Percentiles rank a stretch among this genome's conserved stretches.
Conservation (phyloP, 1,140 invertebrate genomes). For the Chrysopa pallens region DNA sequence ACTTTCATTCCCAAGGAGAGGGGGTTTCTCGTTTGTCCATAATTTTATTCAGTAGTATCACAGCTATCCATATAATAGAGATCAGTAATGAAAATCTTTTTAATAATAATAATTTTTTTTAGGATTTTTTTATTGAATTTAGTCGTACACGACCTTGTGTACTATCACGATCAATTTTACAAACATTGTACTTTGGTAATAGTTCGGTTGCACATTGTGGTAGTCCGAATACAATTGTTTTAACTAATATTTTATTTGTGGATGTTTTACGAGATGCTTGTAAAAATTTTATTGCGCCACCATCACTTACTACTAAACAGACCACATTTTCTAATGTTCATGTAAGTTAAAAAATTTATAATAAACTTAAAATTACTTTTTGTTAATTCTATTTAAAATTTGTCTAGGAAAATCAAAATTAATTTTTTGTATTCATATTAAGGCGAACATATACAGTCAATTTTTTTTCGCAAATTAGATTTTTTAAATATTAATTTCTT, state of each 20-base stretch:
- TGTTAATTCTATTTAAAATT: no score
- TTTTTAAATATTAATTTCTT: no score
- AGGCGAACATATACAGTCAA: no score
- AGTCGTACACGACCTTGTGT: constrained; percentile 80
- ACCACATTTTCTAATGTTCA: neutral
- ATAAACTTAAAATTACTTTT: no score
- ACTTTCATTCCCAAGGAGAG: neutral
- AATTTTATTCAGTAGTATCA: no score
- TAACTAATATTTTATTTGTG: constrained; percentile 29
- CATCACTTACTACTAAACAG: constrained; percentile 37
- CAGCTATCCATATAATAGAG: no score
- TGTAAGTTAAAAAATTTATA: neutral
- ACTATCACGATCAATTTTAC: constrained; percentile 79
- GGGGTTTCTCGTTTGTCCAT: no score
- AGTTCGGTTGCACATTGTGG: constrained; percentile 28
- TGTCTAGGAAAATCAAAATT: no score
- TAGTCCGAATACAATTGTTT: constrained; percentile 24
- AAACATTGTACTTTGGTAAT: constrained; percentile 52
- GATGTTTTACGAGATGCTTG: constrained; percentile 76
- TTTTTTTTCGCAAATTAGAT: no score
- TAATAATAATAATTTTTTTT: constrained; percentile 15
- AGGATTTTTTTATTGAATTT: constrained; percentile 92
- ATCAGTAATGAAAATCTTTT: neutral
- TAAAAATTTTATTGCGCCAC: constrained; percentile 72
- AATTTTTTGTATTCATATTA: no score